These are phyloP conservation scores for Nicator chloris DNA, from an alignment of 2,113 vertebrate genomes.

Conservation along the genomic window DNA sequence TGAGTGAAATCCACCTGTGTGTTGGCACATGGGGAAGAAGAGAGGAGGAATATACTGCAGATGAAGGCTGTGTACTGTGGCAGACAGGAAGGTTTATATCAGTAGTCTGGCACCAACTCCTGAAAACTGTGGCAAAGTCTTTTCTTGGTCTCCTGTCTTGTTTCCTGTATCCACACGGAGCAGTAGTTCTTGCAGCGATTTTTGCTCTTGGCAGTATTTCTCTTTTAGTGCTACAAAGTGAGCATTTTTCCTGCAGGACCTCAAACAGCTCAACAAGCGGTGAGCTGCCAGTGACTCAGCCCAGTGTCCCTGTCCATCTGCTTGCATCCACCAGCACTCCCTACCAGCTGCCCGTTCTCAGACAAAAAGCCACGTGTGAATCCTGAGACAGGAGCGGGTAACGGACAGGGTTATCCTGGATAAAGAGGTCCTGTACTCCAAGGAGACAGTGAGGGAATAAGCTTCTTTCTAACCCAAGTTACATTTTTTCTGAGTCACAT, in stretches of 20 bases:
- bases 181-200: not conserved
- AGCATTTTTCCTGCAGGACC: constrained; percentile 45
- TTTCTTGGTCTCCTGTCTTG: not conserved
- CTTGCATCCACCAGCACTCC: not conserved
- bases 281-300: not conserved
- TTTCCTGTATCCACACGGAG: not conserved
- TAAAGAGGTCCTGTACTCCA: not conserved
- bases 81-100: not conserved
- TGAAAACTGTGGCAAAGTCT: not conserved
- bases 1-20: not conserved
- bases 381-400: not conserved
- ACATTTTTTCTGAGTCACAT: not conserved
- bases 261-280: constrained; percentile 22
- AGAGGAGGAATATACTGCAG: not conserved
- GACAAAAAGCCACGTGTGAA: not conserved
- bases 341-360: not conserved
- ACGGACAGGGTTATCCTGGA: not conserved
- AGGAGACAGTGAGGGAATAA: not conserved
- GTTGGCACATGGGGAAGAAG: not conserved
- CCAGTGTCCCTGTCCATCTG: not conserved
- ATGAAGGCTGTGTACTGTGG: not conserved
- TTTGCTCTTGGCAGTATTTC: not conserved
- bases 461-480: not conserved
- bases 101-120: not conserved
- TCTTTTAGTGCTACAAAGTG: not conserved